Conservation (phyloP, 2,888 invertebrate genomes). For the Abrostola tripartita region DNA sequence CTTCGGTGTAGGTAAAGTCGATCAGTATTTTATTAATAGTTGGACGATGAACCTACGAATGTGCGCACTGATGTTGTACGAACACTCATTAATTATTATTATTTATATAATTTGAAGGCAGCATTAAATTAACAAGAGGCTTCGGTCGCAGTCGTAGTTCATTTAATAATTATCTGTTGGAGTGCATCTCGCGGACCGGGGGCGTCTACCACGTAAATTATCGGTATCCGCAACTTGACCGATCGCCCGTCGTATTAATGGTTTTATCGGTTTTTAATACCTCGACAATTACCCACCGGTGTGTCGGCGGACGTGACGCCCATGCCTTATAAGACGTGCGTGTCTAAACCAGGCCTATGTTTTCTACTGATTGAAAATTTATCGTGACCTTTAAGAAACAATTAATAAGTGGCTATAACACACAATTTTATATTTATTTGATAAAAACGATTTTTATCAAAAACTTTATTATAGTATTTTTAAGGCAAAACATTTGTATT, state of each 20-base stretch:
- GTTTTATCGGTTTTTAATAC: conserved; percentile 76
- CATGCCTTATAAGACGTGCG: conserved; percentile 56
- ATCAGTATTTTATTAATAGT: conserved; percentile 23
- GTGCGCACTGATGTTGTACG: neutral
- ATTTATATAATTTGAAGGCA: conserved; percentile 25
- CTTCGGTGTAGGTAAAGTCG: conserved; percentile 4
- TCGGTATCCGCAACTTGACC: conserved; percentile 72
- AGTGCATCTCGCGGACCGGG: conserved; percentile 42
- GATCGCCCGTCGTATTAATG: conserved; percentile 70
- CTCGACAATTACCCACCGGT: conserved; percentile 67
- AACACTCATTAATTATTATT: conserved; percentile 19
- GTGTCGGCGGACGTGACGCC: conserved; percentile 59
- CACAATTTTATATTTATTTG: conserved; percentile 26
- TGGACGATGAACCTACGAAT: conserved; percentile 8
- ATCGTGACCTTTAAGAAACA: conserved; percentile 48
- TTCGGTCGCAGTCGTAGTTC: conserved; percentile 27
- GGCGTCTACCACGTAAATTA: conserved; percentile 66
- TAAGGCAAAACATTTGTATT: neutral
- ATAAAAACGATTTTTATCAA: neutral
- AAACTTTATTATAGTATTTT: neutral
- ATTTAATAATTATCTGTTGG: conserved; percentile 48
- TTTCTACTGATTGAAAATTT: conserved; percentile 51
- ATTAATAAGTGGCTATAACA: conserved; percentile 34
- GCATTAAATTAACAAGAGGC: conserved; percentile 9
- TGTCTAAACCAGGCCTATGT: conserved; percentile 44